Evolutionary conservation across 2,797 vertebrate genomes (phyloP).

Genomic region (Gymnoscopelus microlampas): DNA sequence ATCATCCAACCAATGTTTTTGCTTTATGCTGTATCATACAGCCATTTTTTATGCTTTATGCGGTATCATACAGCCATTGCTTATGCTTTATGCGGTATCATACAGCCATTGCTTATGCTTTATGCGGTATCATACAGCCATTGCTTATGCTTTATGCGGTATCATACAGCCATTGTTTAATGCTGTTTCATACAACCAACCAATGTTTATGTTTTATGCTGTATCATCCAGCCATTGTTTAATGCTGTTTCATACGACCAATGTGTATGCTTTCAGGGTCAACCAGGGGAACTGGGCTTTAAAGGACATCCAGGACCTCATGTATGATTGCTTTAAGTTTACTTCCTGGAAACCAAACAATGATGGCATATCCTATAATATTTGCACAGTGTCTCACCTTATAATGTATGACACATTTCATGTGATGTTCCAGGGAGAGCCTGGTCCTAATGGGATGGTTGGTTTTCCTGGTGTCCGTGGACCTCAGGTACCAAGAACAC

Average conservation of each 20-base stretch:
- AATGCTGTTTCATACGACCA: background rate
- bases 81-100: no score
- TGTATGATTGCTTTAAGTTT: constrained; percentile 54
- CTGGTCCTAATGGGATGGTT: constrained; percentile 65
- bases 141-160: no score
- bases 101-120: no score
- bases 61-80: constrained; percentile 1
- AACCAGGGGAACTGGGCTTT: constrained; percentile 69
- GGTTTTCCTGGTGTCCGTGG: constrained; percentile 76
- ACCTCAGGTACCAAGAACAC: constrained; percentile 70
- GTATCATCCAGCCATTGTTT: no score
- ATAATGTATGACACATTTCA: background rate
- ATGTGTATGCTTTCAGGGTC: constrained; percentile 68
- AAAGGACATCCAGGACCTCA: constrained; percentile 71
- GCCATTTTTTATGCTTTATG: no score
- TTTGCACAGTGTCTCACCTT: background rate
- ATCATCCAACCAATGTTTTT: no score
- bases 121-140: no score
- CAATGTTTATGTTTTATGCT: no score
- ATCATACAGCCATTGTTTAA: background rate
- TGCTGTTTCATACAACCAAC: background rate
- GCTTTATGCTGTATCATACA: no score
- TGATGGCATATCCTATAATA: background rate
- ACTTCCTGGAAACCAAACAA: background rate
- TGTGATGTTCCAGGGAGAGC: constrained; percentile 72